A percentile compares a stretch with the other conserved stretches of the same genome.
Evolutionary conservation across 2,113 vertebrate genomes (phyloP).

Genomic region (Oncorhynchus nerka): DNA sequence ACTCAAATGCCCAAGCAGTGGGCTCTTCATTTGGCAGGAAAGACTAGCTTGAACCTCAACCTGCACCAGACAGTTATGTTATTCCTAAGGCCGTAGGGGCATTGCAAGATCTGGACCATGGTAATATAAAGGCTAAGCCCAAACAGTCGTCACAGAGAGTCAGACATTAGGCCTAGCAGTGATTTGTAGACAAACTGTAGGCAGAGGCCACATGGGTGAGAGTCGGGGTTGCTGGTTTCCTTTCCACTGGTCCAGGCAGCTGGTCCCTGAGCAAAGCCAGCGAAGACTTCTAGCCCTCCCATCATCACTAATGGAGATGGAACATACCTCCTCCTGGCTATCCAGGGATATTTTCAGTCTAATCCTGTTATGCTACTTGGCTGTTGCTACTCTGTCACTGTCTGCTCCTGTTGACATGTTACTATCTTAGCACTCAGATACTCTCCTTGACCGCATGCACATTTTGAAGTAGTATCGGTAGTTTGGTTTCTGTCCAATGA

Average conservation of each 20-base stretch:
- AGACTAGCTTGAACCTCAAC: background rate
- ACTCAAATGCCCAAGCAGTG: background rate
- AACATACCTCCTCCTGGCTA: constrained; percentile 42
- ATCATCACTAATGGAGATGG: constrained; percentile 3
- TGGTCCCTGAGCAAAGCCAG: constrained; percentile 48
- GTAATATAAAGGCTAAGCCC: too few relatives aligned
- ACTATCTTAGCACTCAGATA: background rate
- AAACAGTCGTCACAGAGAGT: background rate
- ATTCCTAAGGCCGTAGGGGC: background rate
- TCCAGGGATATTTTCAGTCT: constrained; percentile 64
- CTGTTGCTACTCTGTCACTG: constrained; percentile 39
- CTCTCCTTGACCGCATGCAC: background rate
- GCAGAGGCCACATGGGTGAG: constrained; percentile 18
- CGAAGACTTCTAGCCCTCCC: constrained; percentile 52
- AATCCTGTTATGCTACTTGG: constrained; percentile 66
- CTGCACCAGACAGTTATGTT: background rate
- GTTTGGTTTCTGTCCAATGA: too few relatives aligned
- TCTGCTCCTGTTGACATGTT: constrained; percentile 23
- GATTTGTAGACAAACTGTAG: too few relatives aligned
- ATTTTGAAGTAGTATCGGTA: background rate
- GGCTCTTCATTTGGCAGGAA: background rate
- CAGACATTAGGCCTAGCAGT: background rate
- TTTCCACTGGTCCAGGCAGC: constrained; percentile 29
- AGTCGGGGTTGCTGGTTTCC: background rate
- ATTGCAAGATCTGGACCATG: too few relatives aligned